Evolutionary conservation across 2,113 vertebrate genomes (phyloP).

Genomic region (Harpagus bidentatus): DNA sequence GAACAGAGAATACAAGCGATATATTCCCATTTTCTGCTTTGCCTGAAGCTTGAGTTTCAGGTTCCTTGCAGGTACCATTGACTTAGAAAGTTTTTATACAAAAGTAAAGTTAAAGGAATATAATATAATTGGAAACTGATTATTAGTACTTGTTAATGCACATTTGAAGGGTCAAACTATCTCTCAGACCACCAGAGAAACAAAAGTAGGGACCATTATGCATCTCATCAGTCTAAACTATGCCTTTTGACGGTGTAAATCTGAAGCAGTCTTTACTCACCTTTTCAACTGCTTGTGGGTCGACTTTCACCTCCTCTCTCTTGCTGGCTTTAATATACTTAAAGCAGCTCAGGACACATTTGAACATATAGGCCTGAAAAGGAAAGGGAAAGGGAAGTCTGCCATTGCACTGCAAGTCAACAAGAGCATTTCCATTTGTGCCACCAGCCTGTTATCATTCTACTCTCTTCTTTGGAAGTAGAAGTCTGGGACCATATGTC

Average conservation of each 20-base stretch:
- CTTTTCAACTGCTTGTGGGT: constrained; percentile 22
- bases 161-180: background rate
- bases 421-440: background rate
- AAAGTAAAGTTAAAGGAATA: background rate
- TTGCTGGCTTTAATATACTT: constrained; percentile 47
- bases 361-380: constrained; percentile 73
- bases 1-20: background rate
- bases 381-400: background rate
- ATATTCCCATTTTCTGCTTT: background rate
- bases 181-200: background rate
- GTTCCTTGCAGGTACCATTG: background rate
- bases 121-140: background rate
- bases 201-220: background rate
- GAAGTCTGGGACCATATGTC: background rate
- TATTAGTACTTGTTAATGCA: background rate
- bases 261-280: constrained; percentile 7
- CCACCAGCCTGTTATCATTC: background rate
- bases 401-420: background rate
- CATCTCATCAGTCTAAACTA: background rate
- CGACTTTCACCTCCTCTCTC: background rate
- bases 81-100: background rate
- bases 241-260: background rate
- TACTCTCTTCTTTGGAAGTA: background rate
- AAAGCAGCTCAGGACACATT: constrained; percentile 73
- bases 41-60: background rate